These are phyloP conservation scores for Lithophane ornitopus DNA, from an alignment of 2,888 invertebrate species.

Conservation along the genomic window DNA sequence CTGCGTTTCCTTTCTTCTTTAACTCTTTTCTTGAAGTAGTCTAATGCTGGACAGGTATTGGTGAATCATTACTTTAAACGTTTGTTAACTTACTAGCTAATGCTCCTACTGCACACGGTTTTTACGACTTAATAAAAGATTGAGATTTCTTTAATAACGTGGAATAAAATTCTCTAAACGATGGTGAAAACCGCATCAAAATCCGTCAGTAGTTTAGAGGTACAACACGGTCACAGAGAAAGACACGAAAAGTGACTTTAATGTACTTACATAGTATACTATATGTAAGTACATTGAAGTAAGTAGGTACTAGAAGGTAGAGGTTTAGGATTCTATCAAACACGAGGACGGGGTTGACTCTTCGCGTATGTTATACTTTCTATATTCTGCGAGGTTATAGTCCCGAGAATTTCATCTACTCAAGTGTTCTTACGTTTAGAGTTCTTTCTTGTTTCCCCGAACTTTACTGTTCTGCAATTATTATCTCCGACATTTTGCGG, in stretches of 20 bases:
- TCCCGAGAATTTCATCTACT: not conserved
- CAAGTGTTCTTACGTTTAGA: slow-evolving; percentile 1
- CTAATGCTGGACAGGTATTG: slow-evolving; percentile 74
- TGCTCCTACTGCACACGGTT: not conserved
- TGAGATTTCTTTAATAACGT: not conserved
- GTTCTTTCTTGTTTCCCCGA: not conserved
- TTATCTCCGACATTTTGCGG: slow-evolving; percentile 3
- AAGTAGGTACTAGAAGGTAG: too few relatives aligned
- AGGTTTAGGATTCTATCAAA: too few relatives aligned
- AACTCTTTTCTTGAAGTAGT: slow-evolving; percentile 75
- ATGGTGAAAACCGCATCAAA: not conserved
- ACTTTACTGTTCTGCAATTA: not conserved
- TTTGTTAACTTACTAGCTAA: not conserved
- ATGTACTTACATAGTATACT: too few relatives aligned
- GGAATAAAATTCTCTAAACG: not conserved
- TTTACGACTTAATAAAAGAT: not conserved
- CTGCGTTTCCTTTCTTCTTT: slow-evolving; percentile 62
- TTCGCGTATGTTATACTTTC: too few relatives aligned
- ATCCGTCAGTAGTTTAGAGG: not conserved
- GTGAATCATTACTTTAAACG: not conserved
- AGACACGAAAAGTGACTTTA: not conserved
- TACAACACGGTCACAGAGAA: not conserved
- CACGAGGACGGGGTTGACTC: too few relatives aligned
- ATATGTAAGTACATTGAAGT: too few relatives aligned
- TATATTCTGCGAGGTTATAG: too few relatives aligned